Percentiles rank a stretch among this genome's conserved stretches.
These are phyloP conservation scores for Hippocampus guttulatus DNA, from an alignment of 2,113 vertebrate genomes.

Conservation along the genomic window DNA sequence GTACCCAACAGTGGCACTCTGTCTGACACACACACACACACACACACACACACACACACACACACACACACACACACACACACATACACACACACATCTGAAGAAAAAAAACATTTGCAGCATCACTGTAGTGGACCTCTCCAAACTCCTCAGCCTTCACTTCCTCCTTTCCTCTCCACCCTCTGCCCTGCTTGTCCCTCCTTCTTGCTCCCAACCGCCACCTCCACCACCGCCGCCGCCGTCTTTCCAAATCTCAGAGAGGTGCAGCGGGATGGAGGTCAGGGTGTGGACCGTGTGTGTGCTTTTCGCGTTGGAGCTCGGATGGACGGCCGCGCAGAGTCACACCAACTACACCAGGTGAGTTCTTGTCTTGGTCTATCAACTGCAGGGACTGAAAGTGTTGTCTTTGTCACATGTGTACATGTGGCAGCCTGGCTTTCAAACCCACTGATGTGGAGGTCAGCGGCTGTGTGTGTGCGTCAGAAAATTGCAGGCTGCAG, in stretches of 20 bases:
- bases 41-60: background rate
- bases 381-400: too few species aligned
- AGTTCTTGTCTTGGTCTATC: background rate
- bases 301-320: slow-evolving; percentile 50
- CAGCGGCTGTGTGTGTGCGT: slow-evolving; percentile 1
- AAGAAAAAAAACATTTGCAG: background rate
- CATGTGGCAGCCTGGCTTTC: slow-evolving; percentile 44
- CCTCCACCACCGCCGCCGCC: slow-evolving; percentile 13
- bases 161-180: slow-evolving; percentile 6
- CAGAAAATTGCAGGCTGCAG: slow-evolving; percentile 38
- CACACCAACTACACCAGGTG: slow-evolving; percentile 69
- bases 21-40: slow-evolving; percentile 19
- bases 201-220: slow-evolving; percentile 7
- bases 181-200: slow-evolving; percentile 28
- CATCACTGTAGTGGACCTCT: slow-evolving; percentile 1
- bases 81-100: slow-evolving; percentile 3
- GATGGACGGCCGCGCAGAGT: slow-evolving; percentile 66
- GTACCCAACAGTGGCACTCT: slow-evolving; percentile 14
- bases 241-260: slow-evolving; percentile 35
- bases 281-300: slow-evolving; percentile 50
- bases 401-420: slow-evolving; percentile 18
- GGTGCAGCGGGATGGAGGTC: slow-evolving; percentile 60
- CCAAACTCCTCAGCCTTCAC: slow-evolving; percentile 1
- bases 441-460: slow-evolving; percentile 21
- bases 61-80: slow-evolving; percentile 11